Evolutionary conservation across 2,797 vertebrate genomes (phyloP).

Genomic region (Acrocephalus scirpaceus): DNA sequence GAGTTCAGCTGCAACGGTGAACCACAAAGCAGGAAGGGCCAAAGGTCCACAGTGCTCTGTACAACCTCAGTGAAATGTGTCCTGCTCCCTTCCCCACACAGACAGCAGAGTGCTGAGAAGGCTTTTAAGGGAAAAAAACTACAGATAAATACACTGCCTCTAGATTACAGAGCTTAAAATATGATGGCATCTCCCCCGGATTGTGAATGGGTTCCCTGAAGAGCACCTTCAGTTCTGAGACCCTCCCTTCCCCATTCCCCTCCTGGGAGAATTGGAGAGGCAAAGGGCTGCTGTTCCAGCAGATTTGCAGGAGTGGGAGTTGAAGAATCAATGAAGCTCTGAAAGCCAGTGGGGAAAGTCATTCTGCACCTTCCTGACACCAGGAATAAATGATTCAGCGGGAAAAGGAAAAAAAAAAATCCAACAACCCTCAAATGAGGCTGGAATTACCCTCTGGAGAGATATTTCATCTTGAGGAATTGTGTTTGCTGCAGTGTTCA

Average conservation of each 20-base stretch:
- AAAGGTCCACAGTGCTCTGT: background rate
- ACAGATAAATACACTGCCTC: background rate
- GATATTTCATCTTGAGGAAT: constrained; percentile 72
- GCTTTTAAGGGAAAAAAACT: background rate
- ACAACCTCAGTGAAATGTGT: background rate
- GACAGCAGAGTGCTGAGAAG: background rate
- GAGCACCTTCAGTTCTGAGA: background rate
- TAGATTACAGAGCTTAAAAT: background rate
- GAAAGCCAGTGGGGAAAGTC: constrained; percentile 64
- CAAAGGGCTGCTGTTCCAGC: constrained; percentile 67
- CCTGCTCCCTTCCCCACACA: background rate
- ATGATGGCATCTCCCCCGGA: background rate
- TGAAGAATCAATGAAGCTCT: constrained; percentile 70
- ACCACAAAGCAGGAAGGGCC: constrained; percentile 1
- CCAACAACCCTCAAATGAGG: constrained; percentile 60
- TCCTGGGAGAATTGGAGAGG: constrained; percentile 8
- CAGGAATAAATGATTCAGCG: constrained; percentile 72
- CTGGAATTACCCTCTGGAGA: constrained; percentile 70
- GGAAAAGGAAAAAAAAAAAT: constrained; percentile 40
- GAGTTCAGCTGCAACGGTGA: background rate
- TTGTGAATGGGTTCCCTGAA: background rate
- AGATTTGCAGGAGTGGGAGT: constrained; percentile 59
- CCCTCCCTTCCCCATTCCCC: background rate
- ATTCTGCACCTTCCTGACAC: constrained; percentile 73
- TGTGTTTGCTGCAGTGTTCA: constrained; percentile 50